A percentile compares a stretch with the other conserved stretches of the same genome.
phyloP scores from a whole-genome alignment of 2,113 vertebrate species.

The Amphiprion ocellaris region DNA sequence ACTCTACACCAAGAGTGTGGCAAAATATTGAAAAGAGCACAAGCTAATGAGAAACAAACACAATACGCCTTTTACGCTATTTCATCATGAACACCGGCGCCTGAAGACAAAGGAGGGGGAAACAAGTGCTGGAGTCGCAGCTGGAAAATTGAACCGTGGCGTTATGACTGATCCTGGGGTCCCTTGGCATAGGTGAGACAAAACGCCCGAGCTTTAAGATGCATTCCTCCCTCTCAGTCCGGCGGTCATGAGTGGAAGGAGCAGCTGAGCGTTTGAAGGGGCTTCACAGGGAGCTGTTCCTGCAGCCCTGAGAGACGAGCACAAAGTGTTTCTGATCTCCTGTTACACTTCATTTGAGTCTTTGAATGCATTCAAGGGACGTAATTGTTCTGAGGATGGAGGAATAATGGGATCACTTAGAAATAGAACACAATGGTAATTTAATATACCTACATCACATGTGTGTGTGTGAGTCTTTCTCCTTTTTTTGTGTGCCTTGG shows the following conservation, averaged over 20 bases:
- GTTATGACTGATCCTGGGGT: constrained; percentile 34
- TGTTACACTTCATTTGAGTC: constrained; percentile 81
- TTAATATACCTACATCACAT: constrained; percentile 63
- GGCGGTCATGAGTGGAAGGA: constrained; percentile 35
- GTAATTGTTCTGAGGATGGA: constrained; percentile 81
- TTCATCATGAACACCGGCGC: constrained; percentile 36
- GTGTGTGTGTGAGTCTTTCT: not conserved
- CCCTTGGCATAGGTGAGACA: constrained; percentile 7
- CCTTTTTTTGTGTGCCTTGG: not conserved
- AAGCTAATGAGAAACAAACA: constrained; percentile 45
- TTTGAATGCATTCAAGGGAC: constrained; percentile 74
- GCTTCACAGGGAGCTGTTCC: constrained; percentile 44
- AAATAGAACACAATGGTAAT: constrained; percentile 80
- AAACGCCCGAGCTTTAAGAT: constrained; percentile 25
- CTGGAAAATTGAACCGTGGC: constrained; percentile 37
- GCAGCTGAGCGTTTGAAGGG: constrained; percentile 65
- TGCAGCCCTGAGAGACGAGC: constrained; percentile 57
- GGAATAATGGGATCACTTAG: constrained; percentile 81
- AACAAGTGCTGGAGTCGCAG: not conserved
- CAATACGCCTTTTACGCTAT: constrained; percentile 13
- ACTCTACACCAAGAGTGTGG: constrained; percentile 9
- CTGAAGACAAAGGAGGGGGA: constrained; percentile 7
- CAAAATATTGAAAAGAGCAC: constrained; percentile 19
- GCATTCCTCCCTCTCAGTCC: constrained; percentile 24
- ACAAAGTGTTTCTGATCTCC: constrained; percentile 75